These are phyloP conservation scores for Rattus rattus DNA, from an alignment of 2,113 vertebrate species.

Conservation along the genomic window DNA sequence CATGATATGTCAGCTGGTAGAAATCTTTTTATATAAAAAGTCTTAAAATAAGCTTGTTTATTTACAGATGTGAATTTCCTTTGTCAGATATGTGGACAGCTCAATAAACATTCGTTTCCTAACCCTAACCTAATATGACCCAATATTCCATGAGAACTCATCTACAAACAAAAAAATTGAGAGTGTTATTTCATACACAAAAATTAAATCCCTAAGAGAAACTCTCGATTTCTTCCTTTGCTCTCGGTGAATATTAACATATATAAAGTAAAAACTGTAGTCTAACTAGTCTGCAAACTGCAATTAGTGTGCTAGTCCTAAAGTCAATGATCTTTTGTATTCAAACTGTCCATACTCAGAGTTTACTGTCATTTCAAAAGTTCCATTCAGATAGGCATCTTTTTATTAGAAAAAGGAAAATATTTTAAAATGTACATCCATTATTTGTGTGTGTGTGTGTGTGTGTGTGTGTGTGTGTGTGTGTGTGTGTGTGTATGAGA, in stretches of 20 bases:
- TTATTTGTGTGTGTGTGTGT: background rate
- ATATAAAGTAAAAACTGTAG: background rate
- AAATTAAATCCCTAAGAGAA: constrained; percentile 56
- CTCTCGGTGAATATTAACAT: constrained; percentile 7
- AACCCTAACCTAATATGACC: constrained; percentile 79
- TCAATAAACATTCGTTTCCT: constrained; percentile 82
- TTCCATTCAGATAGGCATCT: background rate
- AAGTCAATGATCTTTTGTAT: background rate
- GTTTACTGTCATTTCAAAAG: background rate
- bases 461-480: too few species aligned
- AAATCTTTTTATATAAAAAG: constrained; percentile 82
- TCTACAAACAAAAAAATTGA: background rate
- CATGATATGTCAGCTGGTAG: constrained; percentile 80
- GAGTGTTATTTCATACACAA: constrained; percentile 56
- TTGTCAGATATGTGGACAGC: constrained; percentile 76
- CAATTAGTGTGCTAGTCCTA: background rate
- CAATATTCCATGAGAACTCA: constrained; percentile 76
- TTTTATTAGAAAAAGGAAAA: background rate
- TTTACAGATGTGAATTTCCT: constrained; percentile 81
- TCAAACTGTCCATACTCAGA: background rate
- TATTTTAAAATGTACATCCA: constrained; percentile 22
- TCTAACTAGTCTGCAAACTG: background rate
- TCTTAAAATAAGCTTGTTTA: constrained; percentile 82
- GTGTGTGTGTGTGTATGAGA: too few species aligned
- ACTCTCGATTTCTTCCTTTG: background rate